Conservation (phyloP, 2,113 vertebrate genomes). For the Burhinus oedicnemus region DNA sequence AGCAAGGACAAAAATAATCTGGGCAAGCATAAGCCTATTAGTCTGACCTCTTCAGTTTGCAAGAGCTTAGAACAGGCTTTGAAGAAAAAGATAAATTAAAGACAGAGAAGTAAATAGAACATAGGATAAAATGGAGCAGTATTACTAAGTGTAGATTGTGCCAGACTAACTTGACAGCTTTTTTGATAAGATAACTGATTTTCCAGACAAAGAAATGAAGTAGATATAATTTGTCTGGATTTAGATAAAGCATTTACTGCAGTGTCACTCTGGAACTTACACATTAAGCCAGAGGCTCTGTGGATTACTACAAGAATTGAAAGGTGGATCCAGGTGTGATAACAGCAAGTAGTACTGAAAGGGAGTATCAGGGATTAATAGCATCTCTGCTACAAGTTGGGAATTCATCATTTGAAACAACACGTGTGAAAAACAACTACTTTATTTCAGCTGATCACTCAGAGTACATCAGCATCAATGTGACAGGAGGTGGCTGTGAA, state of each 20-base stretch:
- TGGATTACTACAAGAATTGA: background rate
- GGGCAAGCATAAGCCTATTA: constrained; percentile 25
- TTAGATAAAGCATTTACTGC: constrained; percentile 21
- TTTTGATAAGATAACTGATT: constrained; percentile 31
- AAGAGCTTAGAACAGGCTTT: constrained; percentile 15
- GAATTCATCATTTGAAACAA: background rate
- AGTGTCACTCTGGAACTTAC: background rate
- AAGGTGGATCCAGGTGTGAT: background rate
- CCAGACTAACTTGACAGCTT: constrained; percentile 16
- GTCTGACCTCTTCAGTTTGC: constrained; percentile 34
- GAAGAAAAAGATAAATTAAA: constrained; percentile 45
- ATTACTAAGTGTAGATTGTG: background rate
- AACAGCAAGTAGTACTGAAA: background rate
- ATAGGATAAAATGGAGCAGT: background rate
- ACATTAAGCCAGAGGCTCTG: background rate
- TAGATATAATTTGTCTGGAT: constrained; percentile 22
- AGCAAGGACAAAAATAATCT: background rate
- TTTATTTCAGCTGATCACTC: background rate
- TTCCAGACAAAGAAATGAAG: constrained; percentile 43
- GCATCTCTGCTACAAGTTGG: background rate
- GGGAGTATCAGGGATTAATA: background rate
- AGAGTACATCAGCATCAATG: background rate
- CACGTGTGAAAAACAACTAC: background rate
- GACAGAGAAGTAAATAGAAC: constrained; percentile 31
- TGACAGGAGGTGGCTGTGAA: background rate